Evolutionary conservation across 2,797 vertebrate species (phyloP), one percentile per base, ranked within the genome.

Genomic region (Chelmon rostratus): DNA sequence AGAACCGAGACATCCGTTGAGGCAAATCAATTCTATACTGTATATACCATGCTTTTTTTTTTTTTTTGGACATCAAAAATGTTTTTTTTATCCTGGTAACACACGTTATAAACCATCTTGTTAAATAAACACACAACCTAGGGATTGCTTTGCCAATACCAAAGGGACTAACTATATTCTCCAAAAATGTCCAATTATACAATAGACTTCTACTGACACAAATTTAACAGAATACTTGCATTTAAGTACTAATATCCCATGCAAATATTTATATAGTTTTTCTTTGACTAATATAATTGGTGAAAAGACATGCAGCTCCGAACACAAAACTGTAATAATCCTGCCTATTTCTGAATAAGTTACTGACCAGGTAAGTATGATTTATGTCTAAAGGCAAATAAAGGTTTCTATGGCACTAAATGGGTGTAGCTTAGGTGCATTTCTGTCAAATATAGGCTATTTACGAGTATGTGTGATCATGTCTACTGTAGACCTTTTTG

Each of bases 321-420:
- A 90, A 92, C 75, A 88, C 56, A 88, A 90, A 91, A 81, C 62
- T 74, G 59, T 82, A 81, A 85, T 87, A 86, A 86, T 89, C 87
- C 90, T 85, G 89, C 85, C 88, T 89, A 89, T 49, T 25, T 88
- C 79, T 90, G 86, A 92, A 85, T 84, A 85, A 81, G 86, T 90
- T 91, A 91, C 88, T 88, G 87, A 92, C 89, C 91, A 68, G 81
- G 87, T 91, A 83, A 88, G 83, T 91, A 89, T 93, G 91, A 91
- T 84, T 91, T 66, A 90, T 90, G 89, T 93, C 92, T 94, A 94
- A 95, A 95, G 94, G 93, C 94, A 94, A 94, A 94, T 92, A 91
- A 94, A 94, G 93, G 93, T 94, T 94, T 94, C 92, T 94, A 94
- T 94, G 93, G 94, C 94, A 94, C 94, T 94, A 94, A 93, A 94